Evolutionary conservation across 1,140 invertebrate species (phyloP).

Genomic region (Limonius californicus): DNA sequence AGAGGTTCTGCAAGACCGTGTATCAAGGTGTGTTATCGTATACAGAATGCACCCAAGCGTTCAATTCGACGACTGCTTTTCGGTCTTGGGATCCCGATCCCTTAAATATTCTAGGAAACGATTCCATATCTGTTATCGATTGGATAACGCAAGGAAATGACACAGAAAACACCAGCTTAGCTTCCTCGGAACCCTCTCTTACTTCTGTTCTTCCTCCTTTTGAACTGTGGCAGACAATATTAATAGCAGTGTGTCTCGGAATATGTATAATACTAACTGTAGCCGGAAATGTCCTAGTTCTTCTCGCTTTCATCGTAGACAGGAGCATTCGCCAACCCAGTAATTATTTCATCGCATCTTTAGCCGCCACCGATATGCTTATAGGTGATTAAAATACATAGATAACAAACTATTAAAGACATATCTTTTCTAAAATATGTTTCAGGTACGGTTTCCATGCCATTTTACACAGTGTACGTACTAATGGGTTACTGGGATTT

Average conservation of each 20-base stretch:
- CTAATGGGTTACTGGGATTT: conserved; percentile 96
- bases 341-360: conserved; percentile 98
- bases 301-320: conserved; percentile 95
- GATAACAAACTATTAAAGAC: not conserved
- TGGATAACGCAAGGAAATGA: conserved; percentile 17
- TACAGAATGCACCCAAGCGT: conserved; percentile 57
- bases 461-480: conserved; percentile 95
- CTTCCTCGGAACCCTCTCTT: conserved; percentile 38
- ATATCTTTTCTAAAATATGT: conserved; percentile 19
- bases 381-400: conserved; percentile 69
- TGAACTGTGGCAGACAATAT: conserved; percentile 83
- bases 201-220: conserved; percentile 76
- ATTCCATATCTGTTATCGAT: conserved; percentile 18
- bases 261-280: conserved; percentile 90
- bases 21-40: conserved; percentile 58
- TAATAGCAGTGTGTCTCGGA: conserved; percentile 86
- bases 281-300: conserved; percentile 93
- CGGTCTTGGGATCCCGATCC: conserved; percentile 34
- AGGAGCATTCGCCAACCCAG: conserved; percentile 95
- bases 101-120: conserved; percentile 35
- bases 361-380: conserved; percentile 96
- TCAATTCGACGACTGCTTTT: conserved; percentile 45
- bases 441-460: conserved; percentile 89
- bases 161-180: conserved; percentile 12
- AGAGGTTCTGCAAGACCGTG: conserved; percentile 62